Evolutionary conservation across 2,797 vertebrate species (phyloP).

Genomic region (Mormyrops boulengeri): DNA sequence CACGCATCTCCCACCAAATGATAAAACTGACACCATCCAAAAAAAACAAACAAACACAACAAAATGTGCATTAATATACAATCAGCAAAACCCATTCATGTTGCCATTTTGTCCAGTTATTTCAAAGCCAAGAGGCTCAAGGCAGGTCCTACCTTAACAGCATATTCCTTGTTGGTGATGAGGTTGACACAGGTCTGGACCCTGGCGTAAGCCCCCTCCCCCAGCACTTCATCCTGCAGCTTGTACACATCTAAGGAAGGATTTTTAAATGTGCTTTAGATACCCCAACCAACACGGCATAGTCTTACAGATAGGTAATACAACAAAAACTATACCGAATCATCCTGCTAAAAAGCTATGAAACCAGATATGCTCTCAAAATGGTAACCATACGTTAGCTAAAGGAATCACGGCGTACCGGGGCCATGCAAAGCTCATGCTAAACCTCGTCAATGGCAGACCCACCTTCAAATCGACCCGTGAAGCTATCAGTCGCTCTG

Average conservation of each 20-base stretch:
- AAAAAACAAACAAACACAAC: neutral
- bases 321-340: neutral
- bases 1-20: neutral
- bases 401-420: neutral
- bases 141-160: conserved; percentile 77
- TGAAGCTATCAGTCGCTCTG: conserved; percentile 94
- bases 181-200: conserved; percentile 92
- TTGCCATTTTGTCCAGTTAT: neutral
- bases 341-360: neutral
- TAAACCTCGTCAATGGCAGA: neutral
- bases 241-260: conserved; percentile 81
- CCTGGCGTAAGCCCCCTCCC: conserved; percentile 89
- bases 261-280: neutral
- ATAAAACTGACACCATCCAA: neutral
- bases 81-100: neutral
- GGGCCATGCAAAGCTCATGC: neutral
- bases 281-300: neutral
- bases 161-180: conserved; percentile 96
- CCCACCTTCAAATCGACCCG: conserved; percentile 88
- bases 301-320: neutral
- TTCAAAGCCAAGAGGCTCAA: neutral
- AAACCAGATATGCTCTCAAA: neutral
- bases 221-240: conserved; percentile 87
- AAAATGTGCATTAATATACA: neutral
- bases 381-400: neutral